A percentile compares a stretch with the other conserved stretches of the same genome.
Evolutionary conservation across 1,140 invertebrate genomes (phyloP).

Genomic region (Scaptodrosophila lebanonensis): DNA sequence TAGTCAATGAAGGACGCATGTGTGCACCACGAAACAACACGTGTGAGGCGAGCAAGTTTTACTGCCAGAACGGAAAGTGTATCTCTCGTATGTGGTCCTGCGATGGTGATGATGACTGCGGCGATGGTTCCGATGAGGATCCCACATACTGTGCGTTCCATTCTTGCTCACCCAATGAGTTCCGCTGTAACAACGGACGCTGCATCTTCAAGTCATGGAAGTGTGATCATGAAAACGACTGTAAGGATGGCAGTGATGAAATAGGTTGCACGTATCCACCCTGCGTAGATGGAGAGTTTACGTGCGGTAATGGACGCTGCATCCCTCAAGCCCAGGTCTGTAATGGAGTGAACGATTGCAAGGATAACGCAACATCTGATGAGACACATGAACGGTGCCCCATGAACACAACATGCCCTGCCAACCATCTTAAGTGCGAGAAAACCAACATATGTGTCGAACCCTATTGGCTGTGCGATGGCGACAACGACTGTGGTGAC

Average conservation of each 20-base stretch:
- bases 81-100: constrained; percentile 97
- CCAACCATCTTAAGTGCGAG: constrained; percentile 92
- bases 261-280: constrained; percentile 92
- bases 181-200: constrained; percentile 94
- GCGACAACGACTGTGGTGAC: constrained; percentile 97
- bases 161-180: constrained; percentile 94
- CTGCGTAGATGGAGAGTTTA: constrained; percentile 95
- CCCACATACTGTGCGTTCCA: constrained; percentile 94
- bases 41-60: constrained; percentile 93
- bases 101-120: constrained; percentile 94
- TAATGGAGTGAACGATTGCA: constrained; percentile 96
- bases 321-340: constrained; percentile 92
- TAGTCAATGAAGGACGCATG: constrained; percentile 95
- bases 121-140: constrained; percentile 96
- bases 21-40: constrained; percentile 92
- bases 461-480: constrained; percentile 95
- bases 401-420: constrained; percentile 89
- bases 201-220: constrained; percentile 97
- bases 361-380: constrained; percentile 94
- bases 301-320: constrained; percentile 93
- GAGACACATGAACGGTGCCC: constrained; percentile 92
- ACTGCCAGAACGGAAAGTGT: constrained; percentile 95
- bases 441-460: constrained; percentile 97
- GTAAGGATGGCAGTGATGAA: constrained; percentile 95
- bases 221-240: constrained; percentile 97